A percentile compares a stretch with the other conserved stretches of the same genome.
phyloP scores from a whole-genome alignment of 1,140 invertebrate species.

The Cherax quadricarinatus region DNA sequence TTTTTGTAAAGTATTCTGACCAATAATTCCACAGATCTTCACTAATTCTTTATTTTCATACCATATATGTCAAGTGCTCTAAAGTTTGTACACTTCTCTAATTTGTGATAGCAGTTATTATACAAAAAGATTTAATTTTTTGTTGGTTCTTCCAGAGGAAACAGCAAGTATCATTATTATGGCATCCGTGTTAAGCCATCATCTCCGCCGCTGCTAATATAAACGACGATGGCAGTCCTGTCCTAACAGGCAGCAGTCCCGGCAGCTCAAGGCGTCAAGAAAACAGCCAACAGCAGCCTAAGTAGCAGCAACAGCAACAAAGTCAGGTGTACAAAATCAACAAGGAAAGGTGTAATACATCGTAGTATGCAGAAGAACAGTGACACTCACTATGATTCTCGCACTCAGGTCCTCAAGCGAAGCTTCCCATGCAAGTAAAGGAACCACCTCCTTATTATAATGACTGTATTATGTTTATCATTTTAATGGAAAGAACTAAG shows the following conservation, averaged over 20 bases:
- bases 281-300: background rate
- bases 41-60: no score
- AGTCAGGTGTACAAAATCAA: constrained; percentile 74
- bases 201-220: constrained; percentile 85
- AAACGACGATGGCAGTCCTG: constrained; percentile 79
- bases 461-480: no score
- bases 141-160: constrained; percentile 84
- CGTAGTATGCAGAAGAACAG: constrained; percentile 60
- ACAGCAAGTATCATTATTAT: constrained; percentile 99
- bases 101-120: constrained; percentile 96
- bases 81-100: no score
- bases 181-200: constrained; percentile 97
- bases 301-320: background rate
- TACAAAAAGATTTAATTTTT: constrained; percentile 85
- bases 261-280: constrained; percentile 71
- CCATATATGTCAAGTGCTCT: no score
- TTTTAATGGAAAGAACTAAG: no score
- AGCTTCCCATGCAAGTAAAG: constrained; percentile 73
- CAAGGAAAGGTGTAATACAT: constrained; percentile 15
- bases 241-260: constrained; percentile 76
- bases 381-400: constrained; percentile 74
- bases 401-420: constrained; percentile 72
- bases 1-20: no score
- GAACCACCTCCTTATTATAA: background rate
- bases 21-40: no score